Conservation (phyloP, 53 echinoderm and acorn worm genomes). For the Antedon mediterranea region DNA sequence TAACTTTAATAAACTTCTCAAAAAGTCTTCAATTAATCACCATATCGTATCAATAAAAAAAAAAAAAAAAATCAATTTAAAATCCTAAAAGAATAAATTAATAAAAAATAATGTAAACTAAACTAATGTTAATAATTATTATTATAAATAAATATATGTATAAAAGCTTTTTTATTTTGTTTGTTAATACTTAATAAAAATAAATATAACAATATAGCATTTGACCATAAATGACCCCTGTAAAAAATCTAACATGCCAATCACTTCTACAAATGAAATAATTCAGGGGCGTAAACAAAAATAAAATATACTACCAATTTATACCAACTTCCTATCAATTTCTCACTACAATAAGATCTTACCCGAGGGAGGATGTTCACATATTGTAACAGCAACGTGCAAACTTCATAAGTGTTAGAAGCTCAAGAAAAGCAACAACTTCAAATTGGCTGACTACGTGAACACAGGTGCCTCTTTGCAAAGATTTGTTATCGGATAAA, state of each 20-base stretch:
- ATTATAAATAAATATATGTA: no score
- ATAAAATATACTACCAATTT: neutral
- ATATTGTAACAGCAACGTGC: neutral
- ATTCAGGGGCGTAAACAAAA: neutral
- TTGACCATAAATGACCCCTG: neutral
- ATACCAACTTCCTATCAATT: neutral
- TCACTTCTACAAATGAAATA: neutral
- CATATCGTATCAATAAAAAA: no score
- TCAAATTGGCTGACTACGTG: neutral
- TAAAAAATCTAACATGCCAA: neutral
- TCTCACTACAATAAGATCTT: neutral
- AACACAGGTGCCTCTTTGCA: neutral
- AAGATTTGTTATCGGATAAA: neutral
- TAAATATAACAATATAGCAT: neutral
- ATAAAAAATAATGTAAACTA: no score
- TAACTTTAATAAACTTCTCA: no score
- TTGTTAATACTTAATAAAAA: neutral
- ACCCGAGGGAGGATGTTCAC: neutral
- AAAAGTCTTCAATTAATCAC: no score
- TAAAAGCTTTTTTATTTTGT: no score
- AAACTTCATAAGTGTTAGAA: neutral
- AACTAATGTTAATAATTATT: no score
- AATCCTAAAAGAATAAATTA: no score
- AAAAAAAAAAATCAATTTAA: no score
- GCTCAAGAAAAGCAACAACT: neutral